Percentiles rank a stretch among this genome's conserved stretches.
These are phyloP conservation scores for Ceratitis capitata DNA, from an alignment of 1,140 invertebrate genomes.

Conservation along the genomic window DNA sequence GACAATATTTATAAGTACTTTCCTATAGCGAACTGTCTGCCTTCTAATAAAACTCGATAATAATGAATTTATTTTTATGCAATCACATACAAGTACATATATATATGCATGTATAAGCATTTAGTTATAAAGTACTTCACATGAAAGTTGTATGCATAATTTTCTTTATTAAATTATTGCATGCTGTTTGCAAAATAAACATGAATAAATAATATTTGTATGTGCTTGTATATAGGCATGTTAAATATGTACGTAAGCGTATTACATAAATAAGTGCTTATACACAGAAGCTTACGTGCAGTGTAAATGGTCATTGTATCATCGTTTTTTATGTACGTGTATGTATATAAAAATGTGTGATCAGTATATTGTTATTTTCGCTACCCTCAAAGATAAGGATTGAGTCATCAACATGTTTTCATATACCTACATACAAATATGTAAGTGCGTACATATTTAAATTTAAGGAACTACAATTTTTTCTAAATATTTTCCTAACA, in stretches of 20 bases:
- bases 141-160: slow-evolving; percentile 18
- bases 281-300: not conserved
- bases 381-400: not conserved
- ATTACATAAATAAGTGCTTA: not conserved
- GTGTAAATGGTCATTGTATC: not conserved
- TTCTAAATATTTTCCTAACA: not conserved
- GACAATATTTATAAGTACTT: not conserved
- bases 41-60: slow-evolving; percentile 1
- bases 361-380: not conserved
- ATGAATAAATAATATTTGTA: not conserved
- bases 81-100: not conserved
- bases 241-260: not conserved
- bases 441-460: no score
- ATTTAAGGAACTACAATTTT: not conserved
- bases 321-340: not conserved
- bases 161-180: slow-evolving; percentile 31
- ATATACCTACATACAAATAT: not conserved
- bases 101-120: not conserved
- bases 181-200: slow-evolving; percentile 7
- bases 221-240: not conserved
- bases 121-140: no score
- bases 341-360: not conserved
- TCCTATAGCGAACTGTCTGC: not conserved
- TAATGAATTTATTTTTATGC: not conserved
- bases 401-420: not conserved